Conservation (phyloP, 2,888 invertebrate species). For the Xestoiulus laeticollis region DNA sequence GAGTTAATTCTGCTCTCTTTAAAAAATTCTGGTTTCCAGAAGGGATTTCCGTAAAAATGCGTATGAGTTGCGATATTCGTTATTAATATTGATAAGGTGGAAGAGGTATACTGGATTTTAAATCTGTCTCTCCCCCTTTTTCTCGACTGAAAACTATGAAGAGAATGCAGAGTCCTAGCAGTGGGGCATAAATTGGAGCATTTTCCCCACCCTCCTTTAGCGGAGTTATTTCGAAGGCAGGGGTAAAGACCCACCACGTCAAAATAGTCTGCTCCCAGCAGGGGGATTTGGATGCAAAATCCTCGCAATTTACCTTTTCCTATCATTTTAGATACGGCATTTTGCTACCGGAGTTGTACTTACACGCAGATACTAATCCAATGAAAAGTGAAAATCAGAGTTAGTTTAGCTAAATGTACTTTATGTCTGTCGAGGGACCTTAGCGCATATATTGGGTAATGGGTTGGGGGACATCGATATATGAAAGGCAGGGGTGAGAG, state of each 20-base stretch:
- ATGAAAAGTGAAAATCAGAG: slow-evolving; percentile 47
- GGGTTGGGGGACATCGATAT: not conserved
- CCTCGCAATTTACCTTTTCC: slow-evolving; percentile 31
- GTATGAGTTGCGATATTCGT: not conserved
- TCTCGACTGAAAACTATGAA: not conserved
- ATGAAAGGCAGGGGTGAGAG: not conserved
- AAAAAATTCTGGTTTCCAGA: not conserved
- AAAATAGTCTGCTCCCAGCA: slow-evolving; percentile 4
- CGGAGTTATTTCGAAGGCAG: not conserved
- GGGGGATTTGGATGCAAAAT: slow-evolving; percentile 30
- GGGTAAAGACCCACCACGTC: slow-evolving; percentile 41
- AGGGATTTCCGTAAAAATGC: not conserved
- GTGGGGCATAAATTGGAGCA: not conserved
- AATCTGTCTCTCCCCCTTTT: not conserved
- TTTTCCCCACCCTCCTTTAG: not conserved
- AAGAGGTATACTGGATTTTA: not conserved
- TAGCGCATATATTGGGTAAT: too few relatives aligned
- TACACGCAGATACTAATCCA: slow-evolving; percentile 7
- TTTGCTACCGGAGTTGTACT: not conserved
- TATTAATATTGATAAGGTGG: slow-evolving; percentile 21
- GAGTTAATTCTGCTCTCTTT: not conserved
- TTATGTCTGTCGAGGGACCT: not conserved
- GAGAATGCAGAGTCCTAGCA: not conserved
- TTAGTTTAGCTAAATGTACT: slow-evolving; percentile 32
- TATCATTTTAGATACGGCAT: slow-evolving; percentile 38